phyloP scores from a whole-genome alignment of 2,797 vertebrate genomes.

The Sebastes nivosus region DNA sequence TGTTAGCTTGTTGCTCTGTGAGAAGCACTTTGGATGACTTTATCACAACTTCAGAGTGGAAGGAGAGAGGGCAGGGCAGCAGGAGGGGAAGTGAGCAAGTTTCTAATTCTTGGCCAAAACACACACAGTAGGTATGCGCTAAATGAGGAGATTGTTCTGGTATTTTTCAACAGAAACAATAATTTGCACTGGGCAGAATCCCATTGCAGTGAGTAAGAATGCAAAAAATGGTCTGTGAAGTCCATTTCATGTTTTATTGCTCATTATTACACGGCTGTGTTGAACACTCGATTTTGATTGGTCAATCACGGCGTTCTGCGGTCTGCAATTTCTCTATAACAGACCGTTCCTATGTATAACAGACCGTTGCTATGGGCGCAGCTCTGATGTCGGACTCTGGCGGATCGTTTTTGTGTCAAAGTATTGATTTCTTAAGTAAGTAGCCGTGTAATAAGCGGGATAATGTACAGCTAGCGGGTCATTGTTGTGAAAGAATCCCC shows the following conservation, averaged over 20 bases:
- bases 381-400: too few relatives aligned
- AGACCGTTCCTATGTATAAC: too few relatives aligned
- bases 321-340: too few relatives aligned
- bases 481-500: too few relatives aligned
- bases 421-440: too few relatives aligned
- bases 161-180: background rate
- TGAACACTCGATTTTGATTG: too few relatives aligned
- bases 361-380: too few relatives aligned
- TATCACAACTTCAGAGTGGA: background rate
- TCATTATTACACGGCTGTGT: background rate
- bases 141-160: background rate
- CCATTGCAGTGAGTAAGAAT: background rate
- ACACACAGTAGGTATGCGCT: background rate
- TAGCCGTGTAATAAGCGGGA: too few relatives aligned
- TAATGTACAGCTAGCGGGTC: too few relatives aligned
- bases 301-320: too few relatives aligned
- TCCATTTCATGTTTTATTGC: background rate
- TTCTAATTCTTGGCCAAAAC: conserved; percentile 12
- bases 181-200: background rate
- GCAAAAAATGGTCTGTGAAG: background rate
- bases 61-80: background rate
- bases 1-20: background rate
- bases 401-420: too few relatives aligned
- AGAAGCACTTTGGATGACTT: background rate
- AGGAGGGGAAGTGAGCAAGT: background rate